Conservation (phyloP, 2,113 vertebrate species). For the Myotis davidii region DNA sequence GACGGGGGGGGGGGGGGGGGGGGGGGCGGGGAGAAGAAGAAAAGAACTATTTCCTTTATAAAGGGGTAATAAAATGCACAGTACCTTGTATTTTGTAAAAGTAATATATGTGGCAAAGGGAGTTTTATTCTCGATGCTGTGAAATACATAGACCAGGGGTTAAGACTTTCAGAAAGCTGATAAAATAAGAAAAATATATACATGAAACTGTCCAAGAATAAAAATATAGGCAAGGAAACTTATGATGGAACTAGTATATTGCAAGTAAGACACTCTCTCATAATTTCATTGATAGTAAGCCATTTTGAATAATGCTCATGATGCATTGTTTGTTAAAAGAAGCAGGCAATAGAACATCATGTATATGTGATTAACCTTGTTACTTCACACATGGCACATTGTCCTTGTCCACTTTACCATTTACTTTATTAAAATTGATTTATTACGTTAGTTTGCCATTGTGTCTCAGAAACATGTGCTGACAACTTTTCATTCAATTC, state of each 20-base stretch:
- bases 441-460: conserved; percentile 23
- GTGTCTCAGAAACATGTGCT: background rate
- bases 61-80: background rate
- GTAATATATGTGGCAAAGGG: background rate
- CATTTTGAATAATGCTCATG: background rate
- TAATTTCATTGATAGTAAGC: background rate
- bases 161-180: background rate
- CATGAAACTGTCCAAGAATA: background rate
- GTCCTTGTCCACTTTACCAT: conserved; percentile 32
- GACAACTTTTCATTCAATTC: conserved; percentile 51
- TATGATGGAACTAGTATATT: background rate
- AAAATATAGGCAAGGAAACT: background rate
- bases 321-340: background rate
- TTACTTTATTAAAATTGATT: conserved; percentile 41
- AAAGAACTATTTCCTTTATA: background rate
- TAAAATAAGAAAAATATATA: background rate
- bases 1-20: too few species aligned
- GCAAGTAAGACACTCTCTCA: background rate
- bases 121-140: background rate
- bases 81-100: background rate
- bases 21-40: too few species aligned
- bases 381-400: background rate
- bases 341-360: background rate
- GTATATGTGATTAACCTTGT: background rate
- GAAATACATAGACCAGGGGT: background rate